phyloP scores from a whole-genome alignment of 2,888 invertebrate genomes.

The Atherix ibis region DNA sequence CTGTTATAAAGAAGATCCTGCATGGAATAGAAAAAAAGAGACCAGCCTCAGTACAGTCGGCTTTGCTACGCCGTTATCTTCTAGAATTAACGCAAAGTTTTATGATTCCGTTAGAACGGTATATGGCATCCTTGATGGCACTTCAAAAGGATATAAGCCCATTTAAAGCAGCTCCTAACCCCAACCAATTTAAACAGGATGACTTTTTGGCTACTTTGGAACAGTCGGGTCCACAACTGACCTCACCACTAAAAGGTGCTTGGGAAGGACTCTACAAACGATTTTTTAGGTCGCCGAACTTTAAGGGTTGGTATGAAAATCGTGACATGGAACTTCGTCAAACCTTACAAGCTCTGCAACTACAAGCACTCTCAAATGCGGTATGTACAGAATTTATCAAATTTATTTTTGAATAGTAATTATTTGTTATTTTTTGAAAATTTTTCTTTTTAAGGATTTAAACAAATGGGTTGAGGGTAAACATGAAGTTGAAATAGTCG shows the following conservation, averaged over 20 bases:
- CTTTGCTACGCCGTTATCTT: conserved; percentile 77
- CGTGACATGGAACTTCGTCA: conserved; percentile 76
- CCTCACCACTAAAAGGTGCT: conserved; percentile 90
- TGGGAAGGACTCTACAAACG: conserved; percentile 86
- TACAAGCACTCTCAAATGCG: conserved; percentile 81
- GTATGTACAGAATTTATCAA: too few relatives aligned
- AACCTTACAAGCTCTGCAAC: conserved; percentile 78
- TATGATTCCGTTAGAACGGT: conserved; percentile 95
- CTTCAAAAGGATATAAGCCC: conserved; percentile 93
- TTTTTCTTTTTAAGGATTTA: conserved; percentile 54
- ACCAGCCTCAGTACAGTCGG: conserved; percentile 88
- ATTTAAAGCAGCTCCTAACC: conserved; percentile 84
- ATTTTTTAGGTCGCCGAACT: conserved; percentile 87
- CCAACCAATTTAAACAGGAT: conserved; percentile 86
- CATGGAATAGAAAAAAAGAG: conserved; percentile 80
- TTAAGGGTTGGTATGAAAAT: conserved; percentile 91
- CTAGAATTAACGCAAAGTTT: conserved; percentile 96
- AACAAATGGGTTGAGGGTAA: conserved; percentile 81
- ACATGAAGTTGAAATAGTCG: conserved; percentile 94
- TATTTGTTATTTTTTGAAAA: conserved; percentile 1
- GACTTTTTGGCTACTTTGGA: conserved; percentile 85
- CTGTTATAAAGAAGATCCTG: conserved; percentile 77
- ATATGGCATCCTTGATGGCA: conserved; percentile 96
- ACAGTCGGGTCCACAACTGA: conserved; percentile 85
- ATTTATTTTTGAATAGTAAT: too few relatives aligned